phyloP scores from a whole-genome alignment of 2,888 invertebrate species.

The Ditula angustiorana region DNA sequence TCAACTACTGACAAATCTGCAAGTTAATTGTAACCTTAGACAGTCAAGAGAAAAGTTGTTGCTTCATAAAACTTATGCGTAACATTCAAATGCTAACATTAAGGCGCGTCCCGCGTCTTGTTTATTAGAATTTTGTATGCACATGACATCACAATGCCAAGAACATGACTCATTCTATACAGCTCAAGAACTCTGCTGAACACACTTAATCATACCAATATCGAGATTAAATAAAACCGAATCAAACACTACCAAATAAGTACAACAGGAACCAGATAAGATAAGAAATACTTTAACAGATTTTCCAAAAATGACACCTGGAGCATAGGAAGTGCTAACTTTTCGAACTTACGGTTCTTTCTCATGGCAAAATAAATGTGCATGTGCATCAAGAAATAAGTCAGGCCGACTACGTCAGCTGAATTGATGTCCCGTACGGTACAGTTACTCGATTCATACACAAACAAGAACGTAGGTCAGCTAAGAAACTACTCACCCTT shows the following conservation, averaged over 20 bases:
- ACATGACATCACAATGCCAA: slow-evolving; percentile 77
- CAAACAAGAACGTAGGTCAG: slow-evolving; percentile 71
- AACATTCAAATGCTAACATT: slow-evolving; percentile 46
- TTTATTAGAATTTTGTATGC: slow-evolving; percentile 69
- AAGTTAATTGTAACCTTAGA: slow-evolving; percentile 3
- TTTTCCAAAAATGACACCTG: slow-evolving; percentile 21
- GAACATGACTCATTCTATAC: slow-evolving; percentile 69
- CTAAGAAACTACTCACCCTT: slow-evolving; percentile 71
- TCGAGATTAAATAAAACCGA: slow-evolving; percentile 29
- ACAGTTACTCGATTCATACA: slow-evolving; percentile 76
- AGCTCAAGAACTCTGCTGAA: slow-evolving; percentile 47
- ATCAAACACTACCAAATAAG: slow-evolving; percentile 21
- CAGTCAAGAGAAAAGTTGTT: slow-evolving; percentile 8
- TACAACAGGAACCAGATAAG: slow-evolving; percentile 27
- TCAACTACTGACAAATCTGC: not conserved
- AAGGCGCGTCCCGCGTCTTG: slow-evolving; percentile 54
- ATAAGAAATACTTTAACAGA: slow-evolving; percentile 24
- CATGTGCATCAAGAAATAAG: slow-evolving; percentile 45
- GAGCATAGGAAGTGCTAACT: slow-evolving; percentile 1
- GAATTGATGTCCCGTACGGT: slow-evolving; percentile 67
- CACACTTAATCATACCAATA: slow-evolving; percentile 39
- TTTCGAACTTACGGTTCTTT: not conserved
- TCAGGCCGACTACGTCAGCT: slow-evolving; percentile 60
- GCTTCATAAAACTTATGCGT: slow-evolving; percentile 6
- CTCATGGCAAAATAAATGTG: slow-evolving; percentile 17